These are phyloP conservation scores for Drosophila bipectinata DNA, from an alignment of 1,140 invertebrate genomes.

Conservation along the genomic window DNA sequence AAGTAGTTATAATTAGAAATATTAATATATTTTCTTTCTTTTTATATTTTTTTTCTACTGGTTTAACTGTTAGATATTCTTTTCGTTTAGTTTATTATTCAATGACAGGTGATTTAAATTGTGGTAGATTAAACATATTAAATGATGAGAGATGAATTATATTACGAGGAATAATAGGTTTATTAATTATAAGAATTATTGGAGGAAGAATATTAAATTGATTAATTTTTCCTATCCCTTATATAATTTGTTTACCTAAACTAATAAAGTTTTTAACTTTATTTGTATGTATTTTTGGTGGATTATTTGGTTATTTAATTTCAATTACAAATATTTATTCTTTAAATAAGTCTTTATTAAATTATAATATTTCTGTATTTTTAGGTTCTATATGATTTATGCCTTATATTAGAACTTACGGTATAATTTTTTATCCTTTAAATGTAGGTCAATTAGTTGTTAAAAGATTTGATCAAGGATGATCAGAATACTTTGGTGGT, in stretches of 20 bases:
- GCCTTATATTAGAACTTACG: conserved; percentile 82
- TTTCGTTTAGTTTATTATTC: conserved; percentile 86
- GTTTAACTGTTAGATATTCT: conserved; percentile 85
- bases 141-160: conserved; percentile 84
- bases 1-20: conserved; percentile 83
- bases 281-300: conserved; percentile 83
- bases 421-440: conserved; percentile 51
- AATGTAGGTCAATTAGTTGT: conserved; percentile 56
- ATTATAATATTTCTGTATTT: conserved; percentile 81
- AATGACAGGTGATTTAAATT: conserved; percentile 84
- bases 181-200: conserved; percentile 85
- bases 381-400: conserved; percentile 84
- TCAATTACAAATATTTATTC: conserved; percentile 80
- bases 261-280: conserved; percentile 84
- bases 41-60: conserved; percentile 85
- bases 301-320: conserved; percentile 81
- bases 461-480: conserved; percentile 84
- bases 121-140: conserved; percentile 83
- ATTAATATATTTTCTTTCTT: conserved; percentile 85
- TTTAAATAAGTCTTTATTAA: conserved; percentile 80
- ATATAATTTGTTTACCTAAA: conserved; percentile 85
- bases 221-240: conserved; percentile 84
- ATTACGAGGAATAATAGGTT: conserved; percentile 84
- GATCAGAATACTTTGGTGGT: conserved; percentile 84
- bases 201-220: conserved; percentile 84